These are phyloP conservation scores for Nebria brevicollis DNA, from an alignment of 2,888 invertebrate genomes.

Conservation along the genomic window DNA sequence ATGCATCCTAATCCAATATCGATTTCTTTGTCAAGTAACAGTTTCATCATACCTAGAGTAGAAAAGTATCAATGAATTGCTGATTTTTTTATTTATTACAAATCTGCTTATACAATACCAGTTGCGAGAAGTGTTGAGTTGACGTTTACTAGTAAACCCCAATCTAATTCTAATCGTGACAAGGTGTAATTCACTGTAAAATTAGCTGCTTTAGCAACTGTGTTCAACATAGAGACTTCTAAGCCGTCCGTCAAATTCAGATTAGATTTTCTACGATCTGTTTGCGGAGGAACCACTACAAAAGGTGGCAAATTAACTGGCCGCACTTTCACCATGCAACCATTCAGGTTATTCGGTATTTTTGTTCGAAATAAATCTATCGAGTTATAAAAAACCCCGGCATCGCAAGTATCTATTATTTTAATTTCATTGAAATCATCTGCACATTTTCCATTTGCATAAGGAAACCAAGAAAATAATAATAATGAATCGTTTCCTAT, in stretches of 20 bases:
- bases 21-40: constrained; percentile 52
- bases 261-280: constrained; percentile 22
- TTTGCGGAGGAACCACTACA: constrained; percentile 52
- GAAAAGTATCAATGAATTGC: no score
- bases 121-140: constrained; percentile 35
- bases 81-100: no score
- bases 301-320: constrained; percentile 58
- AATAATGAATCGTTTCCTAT: neutral
- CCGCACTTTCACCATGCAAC: constrained; percentile 55
- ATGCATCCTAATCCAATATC: constrained; percentile 59
- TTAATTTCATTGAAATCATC: constrained; percentile 16
- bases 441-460: constrained; percentile 27
- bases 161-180: constrained; percentile 48
- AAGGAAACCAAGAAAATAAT: constrained; percentile 38
- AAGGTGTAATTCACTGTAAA: constrained; percentile 52
- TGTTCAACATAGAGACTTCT: constrained; percentile 50
- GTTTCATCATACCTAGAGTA: constrained; percentile 53
- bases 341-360: constrained; percentile 55
- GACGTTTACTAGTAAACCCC: constrained; percentile 49
- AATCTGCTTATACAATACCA: constrained; percentile 49
- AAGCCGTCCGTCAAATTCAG: constrained; percentile 51
- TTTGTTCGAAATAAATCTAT: constrained; percentile 53
- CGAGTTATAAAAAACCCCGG: constrained; percentile 48
- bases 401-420: constrained; percentile 40
- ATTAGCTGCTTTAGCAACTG: constrained; percentile 53